phyloP scores from a whole-genome alignment of 2,888 invertebrate genomes.

The Desoria tigrina region DNA sequence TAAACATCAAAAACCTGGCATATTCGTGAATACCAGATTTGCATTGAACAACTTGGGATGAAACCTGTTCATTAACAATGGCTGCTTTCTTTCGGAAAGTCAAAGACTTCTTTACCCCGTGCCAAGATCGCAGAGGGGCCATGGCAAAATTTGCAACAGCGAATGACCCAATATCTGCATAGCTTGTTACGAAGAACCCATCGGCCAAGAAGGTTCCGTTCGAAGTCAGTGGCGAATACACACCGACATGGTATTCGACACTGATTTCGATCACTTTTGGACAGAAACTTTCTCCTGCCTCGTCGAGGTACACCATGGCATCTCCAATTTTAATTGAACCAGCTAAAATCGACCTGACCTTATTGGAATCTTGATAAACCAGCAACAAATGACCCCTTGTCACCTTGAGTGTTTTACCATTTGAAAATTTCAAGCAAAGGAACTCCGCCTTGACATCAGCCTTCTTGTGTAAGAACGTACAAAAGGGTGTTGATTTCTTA shows the following conservation, averaged over 20 bases:
- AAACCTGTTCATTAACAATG: too few relatives aligned
- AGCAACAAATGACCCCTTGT: constrained; percentile 20
- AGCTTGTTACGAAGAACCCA: constrained; percentile 29
- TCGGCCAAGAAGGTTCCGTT: constrained; percentile 35
- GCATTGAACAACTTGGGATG: too few relatives aligned
- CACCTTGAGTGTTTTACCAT: constrained; percentile 13
- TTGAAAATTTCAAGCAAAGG: constrained; percentile 16
- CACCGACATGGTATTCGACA: constrained; percentile 9
- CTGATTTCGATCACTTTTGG: neutral
- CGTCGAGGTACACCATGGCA: neutral
- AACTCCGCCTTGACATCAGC: neutral
- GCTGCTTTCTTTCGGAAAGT: too few relatives aligned
- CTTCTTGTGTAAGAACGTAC: constrained; percentile 19
- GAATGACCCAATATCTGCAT: constrained; percentile 28
- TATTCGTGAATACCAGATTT: too few relatives aligned
- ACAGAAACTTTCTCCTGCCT: neutral
- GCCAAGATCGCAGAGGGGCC: constrained; percentile 13
- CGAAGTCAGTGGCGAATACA: constrained; percentile 29
- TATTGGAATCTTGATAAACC: constrained; percentile 3
- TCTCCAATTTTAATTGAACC: constrained; percentile 17
- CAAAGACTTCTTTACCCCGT: too few relatives aligned
- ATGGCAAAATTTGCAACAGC: constrained; percentile 23
- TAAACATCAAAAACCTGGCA: too few relatives aligned
- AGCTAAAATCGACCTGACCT: neutral
- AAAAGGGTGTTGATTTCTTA: constrained; percentile 10